A percentile compares a stretch with the other conserved stretches of the same genome.
Evolutionary conservation across 2,113 vertebrate species (phyloP).

Genomic region (Polyodon spathula): DNA sequence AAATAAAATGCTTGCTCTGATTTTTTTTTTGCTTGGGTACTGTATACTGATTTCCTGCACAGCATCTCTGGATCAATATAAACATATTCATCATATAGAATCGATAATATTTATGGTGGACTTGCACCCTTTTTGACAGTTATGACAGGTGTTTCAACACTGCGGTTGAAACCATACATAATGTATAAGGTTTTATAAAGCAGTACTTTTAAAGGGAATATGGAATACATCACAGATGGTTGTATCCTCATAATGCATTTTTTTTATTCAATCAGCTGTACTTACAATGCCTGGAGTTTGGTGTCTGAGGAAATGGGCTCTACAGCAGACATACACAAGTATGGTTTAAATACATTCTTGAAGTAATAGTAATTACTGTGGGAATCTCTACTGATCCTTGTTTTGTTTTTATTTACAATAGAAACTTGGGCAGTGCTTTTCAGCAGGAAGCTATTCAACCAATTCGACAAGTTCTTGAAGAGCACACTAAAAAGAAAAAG

Average conservation of each 20-base stretch:
- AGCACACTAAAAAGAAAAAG: slow-evolving; percentile 68
- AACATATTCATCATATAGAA: no score
- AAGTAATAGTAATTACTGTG: slow-evolving; percentile 8
- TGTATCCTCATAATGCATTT: background rate
- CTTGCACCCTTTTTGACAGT: no score
- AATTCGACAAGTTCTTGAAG: slow-evolving; percentile 56
- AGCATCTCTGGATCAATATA: no score
- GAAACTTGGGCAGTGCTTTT: slow-evolving; percentile 70
- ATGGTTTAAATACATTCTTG: slow-evolving; percentile 28
- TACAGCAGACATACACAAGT: slow-evolving; percentile 71
- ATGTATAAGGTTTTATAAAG: no score
- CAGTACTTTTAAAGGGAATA: no score
- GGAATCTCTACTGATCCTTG: background rate
- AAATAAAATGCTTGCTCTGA: no score
- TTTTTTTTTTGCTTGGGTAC: no score
- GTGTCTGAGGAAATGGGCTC: slow-evolving; percentile 72
- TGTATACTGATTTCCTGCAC: no score
- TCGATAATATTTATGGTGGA: no score
- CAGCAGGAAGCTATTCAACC: slow-evolving; percentile 67
- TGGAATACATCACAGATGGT: background rate
- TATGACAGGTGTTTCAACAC: no score
- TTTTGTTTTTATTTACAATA: slow-evolving; percentile 35
- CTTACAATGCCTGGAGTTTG: slow-evolving; percentile 63
- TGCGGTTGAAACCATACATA: no score
- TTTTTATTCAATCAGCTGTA: slow-evolving; percentile 44